These are phyloP conservation scores for Percina caprodes DNA, from an alignment of 2,113 vertebrate genomes.

Conservation along the genomic window DNA sequence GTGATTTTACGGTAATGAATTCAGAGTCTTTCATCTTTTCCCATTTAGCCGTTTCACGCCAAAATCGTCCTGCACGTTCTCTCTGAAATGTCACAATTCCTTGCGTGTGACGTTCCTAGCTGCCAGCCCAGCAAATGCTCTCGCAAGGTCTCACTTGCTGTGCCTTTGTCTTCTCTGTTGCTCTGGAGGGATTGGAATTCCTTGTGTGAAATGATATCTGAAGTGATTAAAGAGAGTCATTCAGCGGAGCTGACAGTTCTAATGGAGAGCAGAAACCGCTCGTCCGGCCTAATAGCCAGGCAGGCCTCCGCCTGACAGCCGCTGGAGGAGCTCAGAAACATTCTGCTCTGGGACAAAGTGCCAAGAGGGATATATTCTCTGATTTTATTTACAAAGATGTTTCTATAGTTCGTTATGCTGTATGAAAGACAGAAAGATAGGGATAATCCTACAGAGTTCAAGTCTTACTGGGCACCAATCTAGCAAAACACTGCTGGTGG, in stretches of 20 bases:
- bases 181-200: slow-evolving; percentile 66
- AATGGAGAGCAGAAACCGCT: slow-evolving; percentile 71
- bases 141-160: slow-evolving; percentile 21
- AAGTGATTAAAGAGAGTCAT: slow-evolving; percentile 77
- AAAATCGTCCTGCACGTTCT: slow-evolving; percentile 16
- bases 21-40: slow-evolving; percentile 45
- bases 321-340: slow-evolving; percentile 42
- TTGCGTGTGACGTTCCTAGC: slow-evolving; percentile 19
- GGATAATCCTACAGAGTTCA: not conserved
- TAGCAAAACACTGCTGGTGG: no score
- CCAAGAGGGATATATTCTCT: slow-evolving; percentile 13
- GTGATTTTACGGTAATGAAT: slow-evolving; percentile 51
- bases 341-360: slow-evolving; percentile 31
- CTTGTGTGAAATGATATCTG: slow-evolving; percentile 77
- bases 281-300: slow-evolving; percentile 58
- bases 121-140: slow-evolving; percentile 38
- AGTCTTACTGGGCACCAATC: no score
- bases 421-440: not conserved
- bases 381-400: slow-evolving; percentile 34
- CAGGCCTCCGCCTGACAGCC: slow-evolving; percentile 49
- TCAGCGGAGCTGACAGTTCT: slow-evolving; percentile 74
- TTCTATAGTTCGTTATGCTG: slow-evolving; percentile 15
- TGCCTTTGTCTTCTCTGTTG: slow-evolving; percentile 60
- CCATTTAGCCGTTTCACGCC: slow-evolving; percentile 31
- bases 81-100: slow-evolving; percentile 37